Evolutionary conservation across 2,113 vertebrate species (phyloP), one percentile per base, ranked within the genome.

Genomic region (human (Homo sapiens)): DNA sequence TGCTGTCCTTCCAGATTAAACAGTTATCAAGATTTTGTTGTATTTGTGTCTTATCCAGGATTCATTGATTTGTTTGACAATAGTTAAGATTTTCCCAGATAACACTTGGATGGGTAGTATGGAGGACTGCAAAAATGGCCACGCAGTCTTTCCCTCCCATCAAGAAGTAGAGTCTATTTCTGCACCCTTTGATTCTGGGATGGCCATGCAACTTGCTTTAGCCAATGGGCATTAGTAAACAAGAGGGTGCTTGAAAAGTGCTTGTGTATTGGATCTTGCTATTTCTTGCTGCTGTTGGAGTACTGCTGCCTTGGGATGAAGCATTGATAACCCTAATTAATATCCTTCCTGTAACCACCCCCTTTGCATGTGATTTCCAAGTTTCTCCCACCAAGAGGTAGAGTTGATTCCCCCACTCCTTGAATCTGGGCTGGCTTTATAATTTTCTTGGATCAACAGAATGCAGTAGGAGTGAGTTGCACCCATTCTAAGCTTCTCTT

Each of bases 1-100:
- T 0, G 0, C 57, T 13, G 0, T 50, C 40, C 43, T 89, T 18
- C 80, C 35, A 43, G 5, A 23, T 6, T 23, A 0, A 1, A 72
- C 20, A 30, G 0, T n/a, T 45, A 14, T 10, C 52, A 72, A 48
- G 87, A 73, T 66, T 66, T 30, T 48, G 32, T 20, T 11, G 6
- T 13, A 18, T 25, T n/a, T 45, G 13, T 35, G 35, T 50, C 61
- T 81, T 68, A 1, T 50, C 64, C 35, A 48, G 93, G 57, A 83
- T 81, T 48, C 57, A n/a, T 12, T n/a, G 30, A 72, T 7, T 43
- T 43, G 43, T 43, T 25, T 68, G 48, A 17, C 20, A 14, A 61
- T 57, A 45, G 35, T 59, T 75, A 16, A 68, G 70, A 13, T 92
- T 88, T 79, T 22, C 22, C 40, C 78, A 43, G 48, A 18, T 64